phyloP scores from a whole-genome alignment of 2,113 vertebrate species.

The Arenaria interpres region DNA sequence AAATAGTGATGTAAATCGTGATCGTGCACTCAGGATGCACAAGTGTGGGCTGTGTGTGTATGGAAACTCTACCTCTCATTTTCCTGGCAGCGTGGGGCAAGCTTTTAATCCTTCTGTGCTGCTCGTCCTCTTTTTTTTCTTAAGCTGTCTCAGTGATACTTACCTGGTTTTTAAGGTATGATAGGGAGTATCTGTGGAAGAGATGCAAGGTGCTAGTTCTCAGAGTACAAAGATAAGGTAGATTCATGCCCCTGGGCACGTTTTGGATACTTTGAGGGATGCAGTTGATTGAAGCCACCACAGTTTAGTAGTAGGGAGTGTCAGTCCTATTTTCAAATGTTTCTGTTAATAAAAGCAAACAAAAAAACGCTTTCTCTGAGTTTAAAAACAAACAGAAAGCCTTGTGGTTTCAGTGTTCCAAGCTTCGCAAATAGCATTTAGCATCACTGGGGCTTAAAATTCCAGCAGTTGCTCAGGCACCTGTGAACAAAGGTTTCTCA shows the following conservation, averaged over 20 bases:
- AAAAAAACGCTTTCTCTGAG: not conserved
- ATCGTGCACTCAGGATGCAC: fast-evolving
- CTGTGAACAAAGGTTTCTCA: not conserved
- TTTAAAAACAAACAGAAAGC: not conserved
- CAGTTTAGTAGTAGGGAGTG: not conserved
- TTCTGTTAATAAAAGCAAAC: not conserved
- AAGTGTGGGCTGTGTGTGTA: fast-evolving
- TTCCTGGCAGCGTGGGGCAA: not conserved
- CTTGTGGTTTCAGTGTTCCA: not conserved
- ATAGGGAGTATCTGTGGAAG: not conserved
- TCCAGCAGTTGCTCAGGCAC: not conserved
- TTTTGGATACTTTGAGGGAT: not conserved
- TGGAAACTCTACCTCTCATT: not conserved
- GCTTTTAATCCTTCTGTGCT: not conserved
- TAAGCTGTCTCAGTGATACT: not conserved
- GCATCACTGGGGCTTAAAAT: not conserved
- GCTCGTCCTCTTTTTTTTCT: not conserved
- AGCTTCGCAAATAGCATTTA: not conserved
- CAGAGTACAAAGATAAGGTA: not conserved
- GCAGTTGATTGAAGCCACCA: not conserved
- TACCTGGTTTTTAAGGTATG: not conserved
- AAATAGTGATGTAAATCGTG: not conserved
- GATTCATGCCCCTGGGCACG: not conserved
- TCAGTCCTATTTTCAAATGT: not conserved
- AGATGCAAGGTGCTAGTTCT: not conserved